Evolutionary conservation across 2,888 invertebrate species (phyloP).

Genomic region (Coelopa pilipes): DNA sequence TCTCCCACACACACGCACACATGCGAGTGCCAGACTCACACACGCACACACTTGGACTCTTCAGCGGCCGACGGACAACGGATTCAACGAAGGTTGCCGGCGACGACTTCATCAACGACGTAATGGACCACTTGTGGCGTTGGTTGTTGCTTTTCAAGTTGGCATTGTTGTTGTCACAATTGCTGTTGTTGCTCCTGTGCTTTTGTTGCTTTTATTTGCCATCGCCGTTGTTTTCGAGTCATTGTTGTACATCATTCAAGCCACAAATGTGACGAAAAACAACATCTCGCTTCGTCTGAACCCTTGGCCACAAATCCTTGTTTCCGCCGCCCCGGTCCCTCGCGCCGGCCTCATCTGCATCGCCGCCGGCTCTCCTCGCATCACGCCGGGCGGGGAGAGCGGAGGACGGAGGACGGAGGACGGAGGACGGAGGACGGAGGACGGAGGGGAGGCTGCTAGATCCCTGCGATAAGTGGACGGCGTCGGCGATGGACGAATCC

Average conservation of each 20-base stretch:
- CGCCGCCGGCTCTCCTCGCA: neutral
- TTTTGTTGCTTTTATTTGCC: too few relatives aligned
- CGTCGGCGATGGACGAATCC: conserved; percentile 20
- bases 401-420: too few relatives aligned
- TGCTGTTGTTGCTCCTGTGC: too few relatives aligned
- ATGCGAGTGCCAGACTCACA: too few relatives aligned
- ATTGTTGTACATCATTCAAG: conserved; percentile 46
- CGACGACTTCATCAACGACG: conserved; percentile 42
- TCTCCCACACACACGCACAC: too few relatives aligned
- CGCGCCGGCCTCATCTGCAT: too few relatives aligned
- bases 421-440: too few relatives aligned
- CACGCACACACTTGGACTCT: too few relatives aligned
- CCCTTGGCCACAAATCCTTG: too few relatives aligned
- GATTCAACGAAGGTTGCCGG: neutral
- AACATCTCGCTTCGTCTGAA: conserved; percentile 54
- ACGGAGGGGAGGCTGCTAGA: neutral
- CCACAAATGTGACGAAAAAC: conserved; percentile 59
- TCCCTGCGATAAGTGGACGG: conserved; percentile 17
- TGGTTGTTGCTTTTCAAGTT: conserved; percentile 36
- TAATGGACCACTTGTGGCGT: conserved; percentile 62
- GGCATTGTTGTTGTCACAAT: too few relatives aligned
- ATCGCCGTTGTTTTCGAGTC: too few relatives aligned
- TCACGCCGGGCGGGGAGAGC: neutral
- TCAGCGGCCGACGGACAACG: neutral
- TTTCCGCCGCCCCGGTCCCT: too few relatives aligned